Conservation (phyloP, 1,140 invertebrate genomes). For the Euwallacea fornicatus region DNA sequence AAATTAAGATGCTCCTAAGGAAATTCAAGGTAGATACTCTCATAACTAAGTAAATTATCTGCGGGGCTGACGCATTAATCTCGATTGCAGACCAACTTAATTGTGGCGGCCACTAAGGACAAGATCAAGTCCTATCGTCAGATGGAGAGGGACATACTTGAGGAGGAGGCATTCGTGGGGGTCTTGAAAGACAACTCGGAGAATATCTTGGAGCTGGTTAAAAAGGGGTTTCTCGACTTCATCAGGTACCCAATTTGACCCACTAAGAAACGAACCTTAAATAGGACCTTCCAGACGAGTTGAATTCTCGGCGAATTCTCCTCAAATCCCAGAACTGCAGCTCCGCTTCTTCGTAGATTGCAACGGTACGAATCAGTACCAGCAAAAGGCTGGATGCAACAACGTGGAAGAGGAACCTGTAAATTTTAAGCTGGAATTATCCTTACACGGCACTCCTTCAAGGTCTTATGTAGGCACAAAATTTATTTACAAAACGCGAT, state of each 20-base stretch:
- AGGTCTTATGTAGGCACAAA: not conserved
- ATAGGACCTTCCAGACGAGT: slow-evolving; percentile 60
- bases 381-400: slow-evolving; percentile 57
- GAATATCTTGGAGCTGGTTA: slow-evolving; percentile 64
- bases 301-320: slow-evolving; percentile 59
- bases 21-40: slow-evolving; percentile 54
- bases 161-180: slow-evolving; percentile 61
- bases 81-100: slow-evolving; percentile 59
- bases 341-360: slow-evolving; percentile 62
- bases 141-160: slow-evolving; percentile 55
- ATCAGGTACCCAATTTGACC: slow-evolving; percentile 14
- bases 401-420: slow-evolving; percentile 60
- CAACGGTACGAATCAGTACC: slow-evolving; percentile 54
- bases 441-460: slow-evolving; percentile 53
- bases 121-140: slow-evolving; percentile 59
- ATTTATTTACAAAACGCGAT: slow-evolving; percentile 1
- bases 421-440: slow-evolving; percentile 62
- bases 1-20: slow-evolving; percentile 60
- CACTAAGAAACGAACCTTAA: not conserved
- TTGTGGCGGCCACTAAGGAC: slow-evolving; percentile 60
- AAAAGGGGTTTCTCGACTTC: slow-evolving; percentile 39
- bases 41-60: no score
- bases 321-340: slow-evolving; percentile 52
- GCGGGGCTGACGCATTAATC: no score
- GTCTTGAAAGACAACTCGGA: slow-evolving; percentile 61